Conservation (phyloP, 2,888 invertebrate species). For the Arrhopalites spinosus region DNA sequence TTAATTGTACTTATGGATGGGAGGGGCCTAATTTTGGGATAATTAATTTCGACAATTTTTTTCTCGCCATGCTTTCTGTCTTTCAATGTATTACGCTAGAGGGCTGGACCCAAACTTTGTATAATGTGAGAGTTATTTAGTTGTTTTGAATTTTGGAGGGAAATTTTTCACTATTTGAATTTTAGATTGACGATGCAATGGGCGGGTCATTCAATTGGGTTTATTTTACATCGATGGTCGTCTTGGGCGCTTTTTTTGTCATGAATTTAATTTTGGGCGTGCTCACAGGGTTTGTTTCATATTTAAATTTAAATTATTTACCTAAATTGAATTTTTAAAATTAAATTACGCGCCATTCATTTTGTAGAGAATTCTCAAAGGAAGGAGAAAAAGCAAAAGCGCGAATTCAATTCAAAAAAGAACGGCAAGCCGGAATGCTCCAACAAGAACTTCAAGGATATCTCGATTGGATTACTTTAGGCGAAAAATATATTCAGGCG, state of each 20-base stretch:
- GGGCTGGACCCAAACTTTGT: constrained; percentile 68
- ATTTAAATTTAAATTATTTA: background rate
- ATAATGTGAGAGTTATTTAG: constrained; percentile 60
- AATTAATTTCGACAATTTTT: constrained; percentile 69
- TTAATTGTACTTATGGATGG: constrained; percentile 58
- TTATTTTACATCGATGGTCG: constrained; percentile 68
- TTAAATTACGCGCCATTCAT: background rate
- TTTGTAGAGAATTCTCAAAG: constrained; percentile 66
- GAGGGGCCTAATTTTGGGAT: constrained; percentile 65
- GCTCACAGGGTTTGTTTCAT: constrained; percentile 63
- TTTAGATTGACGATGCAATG: constrained; percentile 64
- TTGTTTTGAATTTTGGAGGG: background rate
- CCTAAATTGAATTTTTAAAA: background rate
- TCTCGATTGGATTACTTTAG: constrained; percentile 68
- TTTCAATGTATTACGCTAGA: constrained; percentile 69
- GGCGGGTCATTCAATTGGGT: constrained; percentile 66
- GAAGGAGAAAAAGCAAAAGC: constrained; percentile 69
- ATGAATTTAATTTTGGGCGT: constrained; percentile 70
- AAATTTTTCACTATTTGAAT: background rate
- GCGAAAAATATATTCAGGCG: constrained; percentile 62
- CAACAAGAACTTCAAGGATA: constrained; percentile 68
- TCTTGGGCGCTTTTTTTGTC: constrained; percentile 69
- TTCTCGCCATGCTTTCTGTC: constrained; percentile 69
- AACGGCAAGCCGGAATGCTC: constrained; percentile 66
- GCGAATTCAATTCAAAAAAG: constrained; percentile 67